A percentile compares a stretch with the other conserved stretches of the same genome.
phyloP scores from a whole-genome alignment of 2,888 invertebrate species.

The Macrosiphum euphorbiae region DNA sequence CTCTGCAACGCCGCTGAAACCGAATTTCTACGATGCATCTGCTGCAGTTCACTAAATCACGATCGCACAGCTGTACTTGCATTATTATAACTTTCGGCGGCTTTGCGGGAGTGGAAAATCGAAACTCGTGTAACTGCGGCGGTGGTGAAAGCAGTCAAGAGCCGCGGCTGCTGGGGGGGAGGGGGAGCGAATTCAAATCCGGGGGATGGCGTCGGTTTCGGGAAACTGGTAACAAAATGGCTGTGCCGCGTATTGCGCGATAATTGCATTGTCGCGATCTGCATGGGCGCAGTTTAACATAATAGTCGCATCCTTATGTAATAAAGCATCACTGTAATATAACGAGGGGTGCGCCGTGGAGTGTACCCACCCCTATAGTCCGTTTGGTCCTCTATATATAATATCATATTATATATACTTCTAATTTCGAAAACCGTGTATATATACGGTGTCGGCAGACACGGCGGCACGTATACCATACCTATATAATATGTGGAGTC shows the following conservation, averaged over 20 bases:
- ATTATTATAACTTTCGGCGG: background rate
- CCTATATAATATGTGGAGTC: background rate
- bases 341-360: background rate
- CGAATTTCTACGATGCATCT: background rate
- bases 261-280: slow-evolving; percentile 30
- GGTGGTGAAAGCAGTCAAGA: background rate
- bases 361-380: background rate
- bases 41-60: too few species aligned
- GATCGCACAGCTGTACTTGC: too few species aligned
- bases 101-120: background rate
- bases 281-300: background rate
- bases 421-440: slow-evolving; percentile 15
- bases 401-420: background rate
- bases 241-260: background rate
- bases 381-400: background rate
- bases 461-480: background rate
- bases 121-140: background rate
- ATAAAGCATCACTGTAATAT: background rate
- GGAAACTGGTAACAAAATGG: slow-evolving; percentile 37
- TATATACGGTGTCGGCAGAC: slow-evolving; percentile 5
- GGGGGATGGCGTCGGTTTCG: background rate
- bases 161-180: background rate
- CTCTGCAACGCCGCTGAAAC: too few species aligned
- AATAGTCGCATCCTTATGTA: background rate
- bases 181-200: background rate